These are phyloP conservation scores for Taeniopygia guttata DNA, from an alignment of 2,797 vertebrate species.

Conservation along the genomic window DNA sequence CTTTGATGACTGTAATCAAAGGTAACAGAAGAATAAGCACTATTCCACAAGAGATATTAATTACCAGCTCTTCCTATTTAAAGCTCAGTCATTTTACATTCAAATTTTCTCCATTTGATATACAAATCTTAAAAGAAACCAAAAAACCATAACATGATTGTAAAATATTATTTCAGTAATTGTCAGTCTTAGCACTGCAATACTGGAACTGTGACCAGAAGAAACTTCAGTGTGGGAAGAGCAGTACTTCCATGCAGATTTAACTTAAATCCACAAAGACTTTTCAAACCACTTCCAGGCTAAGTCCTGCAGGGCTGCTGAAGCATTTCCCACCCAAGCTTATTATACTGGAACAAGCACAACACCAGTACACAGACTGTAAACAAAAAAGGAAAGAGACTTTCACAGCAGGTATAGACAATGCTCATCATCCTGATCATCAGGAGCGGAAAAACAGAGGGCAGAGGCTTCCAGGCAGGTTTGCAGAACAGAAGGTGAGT, in stretches of 20 bases:
- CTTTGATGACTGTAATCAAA: background rate
- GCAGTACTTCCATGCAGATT: fast-evolving
- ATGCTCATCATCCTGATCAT: background rate
- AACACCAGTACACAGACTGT: background rate
- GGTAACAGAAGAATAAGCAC: background rate
- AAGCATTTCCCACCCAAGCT: background rate
- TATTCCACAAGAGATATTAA: background rate
- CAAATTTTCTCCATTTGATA: background rate
- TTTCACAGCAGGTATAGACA: background rate
- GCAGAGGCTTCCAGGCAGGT: background rate
- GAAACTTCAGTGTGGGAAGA: background rate
- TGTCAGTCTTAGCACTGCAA: background rate
- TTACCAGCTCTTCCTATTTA: background rate
- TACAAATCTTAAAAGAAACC: background rate
- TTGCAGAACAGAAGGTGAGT: background rate
- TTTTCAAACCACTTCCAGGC: background rate
- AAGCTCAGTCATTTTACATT: background rate
- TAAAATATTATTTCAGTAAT: background rate
- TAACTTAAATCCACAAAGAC: background rate
- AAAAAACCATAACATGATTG: background rate
- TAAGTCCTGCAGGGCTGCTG: background rate
- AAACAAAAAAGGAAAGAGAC: background rate
- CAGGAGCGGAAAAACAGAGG: background rate
- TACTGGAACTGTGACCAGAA: background rate
- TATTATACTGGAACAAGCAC: background rate